Percentiles rank a stretch among this genome's conserved stretches.
phyloP scores from a whole-genome alignment of 2,797 vertebrate genomes.

The Trichosurus vulpecula region DNA sequence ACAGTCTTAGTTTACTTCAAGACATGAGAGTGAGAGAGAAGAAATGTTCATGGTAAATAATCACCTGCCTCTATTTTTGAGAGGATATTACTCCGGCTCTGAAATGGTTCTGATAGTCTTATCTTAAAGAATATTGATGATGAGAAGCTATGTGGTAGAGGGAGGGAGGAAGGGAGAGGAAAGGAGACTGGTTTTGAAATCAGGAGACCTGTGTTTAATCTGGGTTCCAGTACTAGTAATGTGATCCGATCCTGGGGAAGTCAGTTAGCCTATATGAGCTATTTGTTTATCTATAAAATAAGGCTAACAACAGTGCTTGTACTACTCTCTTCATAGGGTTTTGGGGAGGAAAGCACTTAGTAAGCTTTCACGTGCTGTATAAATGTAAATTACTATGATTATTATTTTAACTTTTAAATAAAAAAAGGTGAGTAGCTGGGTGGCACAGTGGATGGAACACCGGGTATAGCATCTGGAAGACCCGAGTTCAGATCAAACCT shows the following conservation, averaged over 20 bases:
- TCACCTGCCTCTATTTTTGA: not conserved
- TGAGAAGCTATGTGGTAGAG: conserved; percentile 34
- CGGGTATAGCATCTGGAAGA: not conserved
- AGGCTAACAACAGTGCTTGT: not conserved
- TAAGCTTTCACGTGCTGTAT: not conserved
- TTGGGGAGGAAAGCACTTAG: not conserved
- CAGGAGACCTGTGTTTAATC: not conserved
- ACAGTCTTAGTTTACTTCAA: conserved; percentile 28
- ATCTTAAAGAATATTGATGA: conserved; percentile 58
- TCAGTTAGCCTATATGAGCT: not conserved
- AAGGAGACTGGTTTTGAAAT: not conserved
- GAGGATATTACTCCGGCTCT: conserved; percentile 61
- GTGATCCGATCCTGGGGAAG: not conserved
- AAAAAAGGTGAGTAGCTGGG: not conserved
- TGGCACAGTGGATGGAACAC: too few species aligned
- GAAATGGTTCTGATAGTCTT: conserved; percentile 56
- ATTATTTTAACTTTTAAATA: not conserved
- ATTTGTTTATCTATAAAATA: not conserved
- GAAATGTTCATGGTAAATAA: not conserved
- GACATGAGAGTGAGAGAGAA: not conserved
- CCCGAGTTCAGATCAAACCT: not conserved
- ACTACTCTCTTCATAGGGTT: not conserved
- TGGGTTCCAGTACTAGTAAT: not conserved
- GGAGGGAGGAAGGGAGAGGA: not conserved
- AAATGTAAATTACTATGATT: not conserved